Conservation (phyloP, 1,140 invertebrate species). For the Heliconius himera region DNA sequence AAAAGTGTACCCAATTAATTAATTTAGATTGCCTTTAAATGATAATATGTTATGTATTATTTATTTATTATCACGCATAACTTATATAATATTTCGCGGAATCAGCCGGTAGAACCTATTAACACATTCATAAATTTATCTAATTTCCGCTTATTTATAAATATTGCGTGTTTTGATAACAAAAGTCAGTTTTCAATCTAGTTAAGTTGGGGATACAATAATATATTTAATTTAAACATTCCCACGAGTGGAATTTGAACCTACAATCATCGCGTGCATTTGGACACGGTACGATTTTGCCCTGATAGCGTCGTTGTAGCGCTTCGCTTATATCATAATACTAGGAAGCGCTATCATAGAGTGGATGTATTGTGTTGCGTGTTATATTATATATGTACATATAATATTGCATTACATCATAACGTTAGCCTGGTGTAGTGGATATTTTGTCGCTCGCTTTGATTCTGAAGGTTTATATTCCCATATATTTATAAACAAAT, state of each 20-base stretch:
- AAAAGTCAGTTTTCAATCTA: background rate
- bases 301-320: background rate
- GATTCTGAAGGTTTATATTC: too few relatives aligned
- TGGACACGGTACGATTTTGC: background rate
- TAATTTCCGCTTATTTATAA: background rate
- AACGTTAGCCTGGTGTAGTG: background rate
- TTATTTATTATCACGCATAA: too few relatives aligned
- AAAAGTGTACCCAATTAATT: too few relatives aligned
- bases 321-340: conserved; percentile 12
- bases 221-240: conserved; percentile 1
- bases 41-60: too few relatives aligned
- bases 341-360: conserved; percentile 7
- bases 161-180: background rate
- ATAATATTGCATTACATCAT: background rate
- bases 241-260: background rate
- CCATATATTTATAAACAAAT: too few relatives aligned
- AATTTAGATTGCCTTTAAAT: too few relatives aligned
- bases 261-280: conserved; percentile 1
- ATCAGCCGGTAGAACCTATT: too few relatives aligned
- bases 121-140: background rate
- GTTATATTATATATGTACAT: background rate
- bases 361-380: background rate
- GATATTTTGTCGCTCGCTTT: background rate
- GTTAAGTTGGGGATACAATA: background rate
- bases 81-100: too few relatives aligned